phyloP scores from a whole-genome alignment of 1,140 invertebrate genomes.

The Anastrepha obliqua region DNA sequence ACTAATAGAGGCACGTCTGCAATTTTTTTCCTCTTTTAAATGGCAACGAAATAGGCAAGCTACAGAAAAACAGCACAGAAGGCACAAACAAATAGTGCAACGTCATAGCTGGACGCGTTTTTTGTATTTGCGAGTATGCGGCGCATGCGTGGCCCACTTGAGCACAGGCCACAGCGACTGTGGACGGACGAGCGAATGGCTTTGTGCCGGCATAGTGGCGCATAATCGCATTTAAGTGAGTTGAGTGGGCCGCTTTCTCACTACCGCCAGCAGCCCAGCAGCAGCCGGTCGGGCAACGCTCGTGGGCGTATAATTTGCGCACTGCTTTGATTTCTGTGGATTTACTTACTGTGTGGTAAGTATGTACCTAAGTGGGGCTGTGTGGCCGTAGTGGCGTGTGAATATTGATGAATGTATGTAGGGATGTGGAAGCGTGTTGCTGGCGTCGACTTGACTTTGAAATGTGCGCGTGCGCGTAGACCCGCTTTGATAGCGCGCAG shows the following conservation, averaged over 20 bases:
- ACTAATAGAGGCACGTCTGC: background rate
- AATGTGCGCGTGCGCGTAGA: slow-evolving; percentile 40
- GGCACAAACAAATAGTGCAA: background rate
- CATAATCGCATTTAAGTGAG: background rate
- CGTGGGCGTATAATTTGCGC: slow-evolving; percentile 43
- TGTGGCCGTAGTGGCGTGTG: slow-evolving; percentile 10
- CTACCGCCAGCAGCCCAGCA: background rate
- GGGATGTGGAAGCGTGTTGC: background rate
- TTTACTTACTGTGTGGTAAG: slow-evolving; percentile 10
- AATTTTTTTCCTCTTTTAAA: background rate
- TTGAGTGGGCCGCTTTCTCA: slow-evolving; percentile 39
- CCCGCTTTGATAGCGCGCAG: background rate
- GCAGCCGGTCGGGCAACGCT: background rate
- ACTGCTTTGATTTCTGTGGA: slow-evolving; percentile 43
- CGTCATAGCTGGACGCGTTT: slow-evolving; percentile 21
- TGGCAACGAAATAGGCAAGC: background rate
- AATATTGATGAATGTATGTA: background rate
- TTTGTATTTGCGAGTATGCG: background rate
- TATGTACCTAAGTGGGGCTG: no score
- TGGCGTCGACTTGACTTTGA: slow-evolving; percentile 40
- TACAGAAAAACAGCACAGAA: background rate
- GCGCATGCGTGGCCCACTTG: slow-evolving; percentile 38
- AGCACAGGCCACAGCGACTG: background rate
- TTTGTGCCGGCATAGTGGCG: slow-evolving; percentile 1
- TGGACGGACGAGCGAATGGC: background rate